Conservation (phyloP, 37 sponge, comb jelly and placozoan genomes). For the Tethya wilhelma region DNA sequence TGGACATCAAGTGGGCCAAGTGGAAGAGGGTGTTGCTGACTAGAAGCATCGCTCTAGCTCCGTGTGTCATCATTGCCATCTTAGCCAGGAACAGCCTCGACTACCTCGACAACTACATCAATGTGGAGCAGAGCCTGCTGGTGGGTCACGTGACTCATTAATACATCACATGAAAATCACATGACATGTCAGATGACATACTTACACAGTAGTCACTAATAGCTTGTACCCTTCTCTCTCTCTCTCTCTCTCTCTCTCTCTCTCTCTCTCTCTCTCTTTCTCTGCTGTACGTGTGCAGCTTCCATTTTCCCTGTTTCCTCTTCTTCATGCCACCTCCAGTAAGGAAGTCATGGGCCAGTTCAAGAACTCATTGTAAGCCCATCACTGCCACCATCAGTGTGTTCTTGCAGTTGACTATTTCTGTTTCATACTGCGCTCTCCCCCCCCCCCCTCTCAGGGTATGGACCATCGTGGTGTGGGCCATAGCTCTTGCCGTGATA, state of each 20-base stretch:
- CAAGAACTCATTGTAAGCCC: conserved; percentile 51
- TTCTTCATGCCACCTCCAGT: conserved; percentile 80
- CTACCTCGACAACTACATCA: conserved; percentile 80
- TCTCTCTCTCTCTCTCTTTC: not conserved
- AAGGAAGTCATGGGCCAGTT: conserved; percentile 77
- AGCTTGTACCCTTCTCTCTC: not conserved
- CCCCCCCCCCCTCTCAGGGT: not conserved
- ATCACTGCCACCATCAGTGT: not conserved
- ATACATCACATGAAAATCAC: not conserved
- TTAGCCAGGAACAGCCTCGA: conserved; percentile 69
- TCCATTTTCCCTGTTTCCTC: conserved; percentile 86
- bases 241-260: conserved; percentile 11
- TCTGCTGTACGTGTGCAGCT: conserved; percentile 40
- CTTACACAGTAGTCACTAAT: not conserved
- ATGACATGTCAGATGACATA: not conserved
- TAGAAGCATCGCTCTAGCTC: conserved; percentile 82
- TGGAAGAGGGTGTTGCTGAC: conserved; percentile 95
- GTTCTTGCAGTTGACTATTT: not conserved
- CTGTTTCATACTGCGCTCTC: not conserved
- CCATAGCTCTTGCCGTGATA: conserved; percentile 43
- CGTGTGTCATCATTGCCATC: conserved; percentile 81
- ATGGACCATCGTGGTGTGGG: conserved; percentile 56
- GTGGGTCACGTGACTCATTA: conserved; percentile 2
- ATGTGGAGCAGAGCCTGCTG: conserved; percentile 88
- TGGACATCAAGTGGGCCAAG: conserved; percentile 86